A percentile compares a stretch with the other conserved stretches of the same genome.
phyloP scores from a whole-genome alignment of 2,888 invertebrate species.

The Nasonovia ribisnigri region DNA sequence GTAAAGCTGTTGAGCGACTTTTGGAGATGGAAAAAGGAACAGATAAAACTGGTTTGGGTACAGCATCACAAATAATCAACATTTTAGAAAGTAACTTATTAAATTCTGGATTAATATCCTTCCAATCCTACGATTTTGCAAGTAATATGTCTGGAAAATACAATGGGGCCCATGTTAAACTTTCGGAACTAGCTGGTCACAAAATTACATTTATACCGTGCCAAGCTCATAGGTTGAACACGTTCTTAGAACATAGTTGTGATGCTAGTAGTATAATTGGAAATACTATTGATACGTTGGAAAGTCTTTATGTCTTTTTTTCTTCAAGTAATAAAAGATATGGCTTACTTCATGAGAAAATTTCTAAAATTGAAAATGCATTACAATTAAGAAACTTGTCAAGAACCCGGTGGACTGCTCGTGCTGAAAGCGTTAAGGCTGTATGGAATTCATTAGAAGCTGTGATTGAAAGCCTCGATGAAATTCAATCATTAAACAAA shows the following conservation, averaged over 20 bases:
- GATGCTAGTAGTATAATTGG: background rate
- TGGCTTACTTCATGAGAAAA: slow-evolving; percentile 7
- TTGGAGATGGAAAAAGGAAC: background rate
- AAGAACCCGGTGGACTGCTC: slow-evolving; percentile 31
- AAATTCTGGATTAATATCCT: background rate
- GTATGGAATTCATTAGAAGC: background rate
- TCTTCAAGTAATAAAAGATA: slow-evolving; percentile 33
- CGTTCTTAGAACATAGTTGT: slow-evolving; percentile 45
- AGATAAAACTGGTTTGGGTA: slow-evolving; percentile 32
- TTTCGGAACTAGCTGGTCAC: background rate
- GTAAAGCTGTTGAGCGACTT: background rate
- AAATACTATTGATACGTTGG: slow-evolving; percentile 40
- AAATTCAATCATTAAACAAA: slow-evolving; percentile 10
- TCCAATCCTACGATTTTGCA: too few species aligned
- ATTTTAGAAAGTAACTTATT: background rate
- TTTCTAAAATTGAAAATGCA: slow-evolving; percentile 14
- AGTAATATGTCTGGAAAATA: slow-evolving; percentile 48
- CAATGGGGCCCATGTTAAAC: slow-evolving; percentile 10
- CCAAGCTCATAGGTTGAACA: slow-evolving; percentile 19
- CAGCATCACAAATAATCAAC: background rate
- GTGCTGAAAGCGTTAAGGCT: background rate
- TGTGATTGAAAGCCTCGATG: background rate
- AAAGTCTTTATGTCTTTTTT: slow-evolving; percentile 31
- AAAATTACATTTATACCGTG: slow-evolving; percentile 34
- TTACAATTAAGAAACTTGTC: background rate